Conservation (phyloP, 2,113 vertebrate species). For the Hippocampus guttulatus region DNA sequence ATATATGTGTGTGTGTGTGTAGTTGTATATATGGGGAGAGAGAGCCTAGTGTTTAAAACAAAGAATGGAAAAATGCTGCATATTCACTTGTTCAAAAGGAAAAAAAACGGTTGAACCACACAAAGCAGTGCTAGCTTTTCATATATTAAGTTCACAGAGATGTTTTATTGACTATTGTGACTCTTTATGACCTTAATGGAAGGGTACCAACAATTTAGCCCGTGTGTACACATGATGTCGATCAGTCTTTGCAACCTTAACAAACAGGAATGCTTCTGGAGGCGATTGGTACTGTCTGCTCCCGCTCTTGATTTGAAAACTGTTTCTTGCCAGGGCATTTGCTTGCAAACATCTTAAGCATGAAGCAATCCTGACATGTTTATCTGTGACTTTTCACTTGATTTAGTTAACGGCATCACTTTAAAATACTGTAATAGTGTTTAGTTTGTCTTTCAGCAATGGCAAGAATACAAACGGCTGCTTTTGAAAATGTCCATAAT, state of each 20-base stretch:
- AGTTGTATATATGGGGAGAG: too few species aligned
- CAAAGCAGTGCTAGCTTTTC: background rate
- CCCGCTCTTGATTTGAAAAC: slow-evolving; percentile 11
- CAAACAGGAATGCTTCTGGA: slow-evolving; percentile 24
- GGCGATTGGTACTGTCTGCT: slow-evolving; percentile 51
- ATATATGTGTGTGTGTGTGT: too few species aligned
- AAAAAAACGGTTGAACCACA: background rate
- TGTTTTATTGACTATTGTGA: background rate
- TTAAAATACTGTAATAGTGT: slow-evolving; percentile 23
- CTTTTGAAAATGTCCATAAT: background rate
- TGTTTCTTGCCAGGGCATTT: slow-evolving; percentile 24
- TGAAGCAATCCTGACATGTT: slow-evolving; percentile 15
- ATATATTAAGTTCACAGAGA: background rate
- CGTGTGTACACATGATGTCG: background rate
- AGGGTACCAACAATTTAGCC: background rate
- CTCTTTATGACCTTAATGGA: background rate
- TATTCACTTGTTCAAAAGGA: too few species aligned
- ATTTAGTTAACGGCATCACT: slow-evolving; percentile 28
- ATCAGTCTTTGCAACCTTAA: slow-evolving; percentile 22
- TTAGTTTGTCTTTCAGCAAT: slow-evolving; percentile 20
- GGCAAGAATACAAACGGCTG: slow-evolving; percentile 15
- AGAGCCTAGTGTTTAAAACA: too few species aligned
- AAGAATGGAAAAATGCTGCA: too few species aligned
- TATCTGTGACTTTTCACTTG: background rate
- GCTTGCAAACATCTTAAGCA: slow-evolving; percentile 12